These are phyloP conservation scores for Smittia sp. DNA, from an alignment of 2,888 invertebrate species.

Conservation along the genomic window DNA sequence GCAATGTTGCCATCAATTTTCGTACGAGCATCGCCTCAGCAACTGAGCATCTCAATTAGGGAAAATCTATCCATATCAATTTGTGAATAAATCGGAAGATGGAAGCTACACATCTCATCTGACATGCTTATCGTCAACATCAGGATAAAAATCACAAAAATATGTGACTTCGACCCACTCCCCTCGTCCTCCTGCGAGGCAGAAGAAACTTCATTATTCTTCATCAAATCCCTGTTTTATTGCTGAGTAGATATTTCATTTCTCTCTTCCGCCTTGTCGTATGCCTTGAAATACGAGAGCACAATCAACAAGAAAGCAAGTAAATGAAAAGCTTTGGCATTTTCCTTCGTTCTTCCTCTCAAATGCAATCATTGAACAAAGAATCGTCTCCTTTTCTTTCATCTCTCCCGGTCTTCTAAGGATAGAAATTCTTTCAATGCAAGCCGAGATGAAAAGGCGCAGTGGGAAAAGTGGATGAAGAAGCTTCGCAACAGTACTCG, in stretches of 20 bases:
- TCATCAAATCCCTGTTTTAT: constrained; percentile 17
- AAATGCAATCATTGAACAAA: constrained; percentile 12
- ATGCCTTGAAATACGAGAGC: not conserved
- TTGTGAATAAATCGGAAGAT: no score
- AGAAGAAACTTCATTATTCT: constrained; percentile 9
- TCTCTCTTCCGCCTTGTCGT: not conserved
- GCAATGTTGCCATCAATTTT: no score
- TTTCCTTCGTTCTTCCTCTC: not conserved
- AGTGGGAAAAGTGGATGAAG: not conserved
- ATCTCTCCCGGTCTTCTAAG: not conserved
- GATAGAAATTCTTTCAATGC: not conserved
- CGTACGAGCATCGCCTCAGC: no score
- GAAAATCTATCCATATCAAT: no score
- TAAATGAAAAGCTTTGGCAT: not conserved
- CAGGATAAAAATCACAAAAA: constrained; percentile 14
- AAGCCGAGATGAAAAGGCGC: not conserved
- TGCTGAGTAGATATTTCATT: constrained; percentile 23
- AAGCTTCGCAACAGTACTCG: not conserved
- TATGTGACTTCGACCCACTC: not conserved
- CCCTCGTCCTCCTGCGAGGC: not conserved
- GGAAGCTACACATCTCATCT: not conserved
- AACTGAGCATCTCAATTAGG: no score
- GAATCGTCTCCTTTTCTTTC: not conserved
- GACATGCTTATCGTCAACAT: not conserved
- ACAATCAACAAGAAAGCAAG: constrained; percentile 12